Evolutionary conservation across 1,140 invertebrate species (phyloP).

Genomic region (Ceratosolen solmsi): DNA sequence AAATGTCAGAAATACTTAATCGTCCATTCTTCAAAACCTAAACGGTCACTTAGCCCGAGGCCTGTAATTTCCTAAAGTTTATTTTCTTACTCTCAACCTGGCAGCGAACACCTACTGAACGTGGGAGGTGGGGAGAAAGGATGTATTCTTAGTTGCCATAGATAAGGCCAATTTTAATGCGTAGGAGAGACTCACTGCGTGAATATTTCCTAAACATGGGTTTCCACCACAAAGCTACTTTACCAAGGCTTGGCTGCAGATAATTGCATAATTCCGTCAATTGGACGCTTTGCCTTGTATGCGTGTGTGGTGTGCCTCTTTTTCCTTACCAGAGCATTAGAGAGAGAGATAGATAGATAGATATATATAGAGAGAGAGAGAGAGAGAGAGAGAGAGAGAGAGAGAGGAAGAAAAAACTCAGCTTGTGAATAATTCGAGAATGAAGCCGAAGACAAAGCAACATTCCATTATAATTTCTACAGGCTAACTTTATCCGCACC

Average conservation of each 20-base stretch:
- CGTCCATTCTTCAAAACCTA: constrained; percentile 4
- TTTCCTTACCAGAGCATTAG: not conserved
- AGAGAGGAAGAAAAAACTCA: not conserved
- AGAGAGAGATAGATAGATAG: not conserved
- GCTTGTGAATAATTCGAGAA: no score
- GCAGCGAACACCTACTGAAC: not conserved
- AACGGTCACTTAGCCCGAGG: constrained; percentile 24
- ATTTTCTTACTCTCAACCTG: constrained; percentile 1
- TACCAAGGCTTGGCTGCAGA: not conserved
- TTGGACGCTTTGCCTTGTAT: constrained; percentile 50
- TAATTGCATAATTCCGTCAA: constrained; percentile 66
- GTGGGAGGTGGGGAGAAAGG: no score
- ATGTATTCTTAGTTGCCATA: not conserved
- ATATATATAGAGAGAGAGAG: not conserved
- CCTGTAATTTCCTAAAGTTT: constrained; percentile 24
- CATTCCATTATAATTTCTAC: not conserved
- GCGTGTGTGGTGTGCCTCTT: constrained; percentile 33
- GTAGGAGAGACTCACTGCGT: constrained; percentile 35
- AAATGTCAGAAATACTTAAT: no score
- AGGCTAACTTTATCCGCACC: no score
- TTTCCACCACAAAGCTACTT: not conserved
- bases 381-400: not conserved
- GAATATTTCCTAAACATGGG: constrained; percentile 18
- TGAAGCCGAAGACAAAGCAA: no score
- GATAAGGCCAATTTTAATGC: constrained; percentile 31